Conservation (phyloP, 2,888 invertebrate species). For the Bedellia somnulentella region DNA sequence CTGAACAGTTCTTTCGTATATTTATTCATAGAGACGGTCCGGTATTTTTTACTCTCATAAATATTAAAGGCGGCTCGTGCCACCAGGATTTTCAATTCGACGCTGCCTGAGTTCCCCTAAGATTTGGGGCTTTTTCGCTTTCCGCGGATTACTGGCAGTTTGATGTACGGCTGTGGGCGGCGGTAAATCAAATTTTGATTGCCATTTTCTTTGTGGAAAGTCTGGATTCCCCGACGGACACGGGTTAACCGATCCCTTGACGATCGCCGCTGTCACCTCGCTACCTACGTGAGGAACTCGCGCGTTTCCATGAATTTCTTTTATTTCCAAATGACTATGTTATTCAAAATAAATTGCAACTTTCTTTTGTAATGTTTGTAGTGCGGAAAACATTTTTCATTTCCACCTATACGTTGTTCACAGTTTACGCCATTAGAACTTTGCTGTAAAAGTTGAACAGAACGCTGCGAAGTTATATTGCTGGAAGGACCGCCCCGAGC, state of each 20-base stretch:
- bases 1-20: slow-evolving; percentile 16
- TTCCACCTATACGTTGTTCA: no score
- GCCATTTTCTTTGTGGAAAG: slow-evolving; percentile 58
- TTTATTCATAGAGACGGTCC: slow-evolving; percentile 36
- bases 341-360: no score
- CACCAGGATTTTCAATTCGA: slow-evolving; percentile 51
- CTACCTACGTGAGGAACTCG: no score
- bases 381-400: no score
- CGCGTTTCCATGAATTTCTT: no score
- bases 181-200: slow-evolving; percentile 63
- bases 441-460: no score
- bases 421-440: no score
- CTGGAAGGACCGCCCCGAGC: no score
- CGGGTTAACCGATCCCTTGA: slow-evolving; percentile 55
- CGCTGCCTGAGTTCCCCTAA: slow-evolving; percentile 38
- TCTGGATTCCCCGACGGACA: slow-evolving; percentile 39
- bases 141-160: slow-evolving; percentile 46
- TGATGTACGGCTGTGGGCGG: slow-evolving; percentile 47
- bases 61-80: slow-evolving; percentile 43
- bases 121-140: slow-evolving; percentile 43
- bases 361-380: no score
- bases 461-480: no score
- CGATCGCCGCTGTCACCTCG: slow-evolving; percentile 20
- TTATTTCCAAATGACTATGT: no score
- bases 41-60: slow-evolving; percentile 49